Percentiles rank a stretch among this genome's conserved stretches.
Evolutionary conservation across 2,888 invertebrate genomes (phyloP).

Genomic region (Parnassius apollo): DNA sequence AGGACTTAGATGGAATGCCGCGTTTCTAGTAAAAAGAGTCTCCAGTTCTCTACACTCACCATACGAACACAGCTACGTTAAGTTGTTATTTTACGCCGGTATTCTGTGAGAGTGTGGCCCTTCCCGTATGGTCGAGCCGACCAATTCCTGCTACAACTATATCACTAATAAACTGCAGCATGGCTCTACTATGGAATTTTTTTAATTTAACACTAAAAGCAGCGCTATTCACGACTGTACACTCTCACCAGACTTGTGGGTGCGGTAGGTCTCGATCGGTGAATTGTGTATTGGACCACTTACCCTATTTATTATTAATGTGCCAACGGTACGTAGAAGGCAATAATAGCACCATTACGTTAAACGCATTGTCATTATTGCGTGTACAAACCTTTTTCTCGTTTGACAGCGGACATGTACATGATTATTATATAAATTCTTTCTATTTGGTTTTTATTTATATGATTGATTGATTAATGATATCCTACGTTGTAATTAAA

Average conservation of each 20-base stretch:
- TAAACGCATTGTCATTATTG: constrained; percentile 41
- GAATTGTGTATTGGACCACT: constrained; percentile 35
- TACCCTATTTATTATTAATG: constrained; percentile 34
- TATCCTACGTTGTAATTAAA: constrained; percentile 29
- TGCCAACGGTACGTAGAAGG: constrained; percentile 22
- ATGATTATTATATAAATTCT: constrained; percentile 36
- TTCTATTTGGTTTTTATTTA: constrained; percentile 32
- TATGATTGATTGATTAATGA: constrained; percentile 35
- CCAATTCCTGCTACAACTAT: too few relatives aligned
- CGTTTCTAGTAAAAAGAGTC: too few relatives aligned
- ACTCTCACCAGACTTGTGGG: constrained; percentile 36
- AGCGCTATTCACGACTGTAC: constrained; percentile 30
- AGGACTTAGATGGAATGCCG: too few relatives aligned
- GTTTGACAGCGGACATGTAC: constrained; percentile 34
- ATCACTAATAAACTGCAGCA: too few relatives aligned
- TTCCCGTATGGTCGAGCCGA: too few relatives aligned
- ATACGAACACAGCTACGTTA: too few relatives aligned
- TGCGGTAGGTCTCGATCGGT: constrained; percentile 34
- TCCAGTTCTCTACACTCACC: too few relatives aligned
- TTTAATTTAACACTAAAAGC: too few relatives aligned
- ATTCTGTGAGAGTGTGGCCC: too few relatives aligned
- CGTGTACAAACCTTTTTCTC: constrained; percentile 36
- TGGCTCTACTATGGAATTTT: too few relatives aligned
- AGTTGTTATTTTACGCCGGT: too few relatives aligned
- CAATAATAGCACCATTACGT: constrained; percentile 36